Evolutionary conservation across 2,797 vertebrate genomes (phyloP), one percentile per base, ranked within the genome.

Genomic region (Ataeniobius toweri): DNA sequence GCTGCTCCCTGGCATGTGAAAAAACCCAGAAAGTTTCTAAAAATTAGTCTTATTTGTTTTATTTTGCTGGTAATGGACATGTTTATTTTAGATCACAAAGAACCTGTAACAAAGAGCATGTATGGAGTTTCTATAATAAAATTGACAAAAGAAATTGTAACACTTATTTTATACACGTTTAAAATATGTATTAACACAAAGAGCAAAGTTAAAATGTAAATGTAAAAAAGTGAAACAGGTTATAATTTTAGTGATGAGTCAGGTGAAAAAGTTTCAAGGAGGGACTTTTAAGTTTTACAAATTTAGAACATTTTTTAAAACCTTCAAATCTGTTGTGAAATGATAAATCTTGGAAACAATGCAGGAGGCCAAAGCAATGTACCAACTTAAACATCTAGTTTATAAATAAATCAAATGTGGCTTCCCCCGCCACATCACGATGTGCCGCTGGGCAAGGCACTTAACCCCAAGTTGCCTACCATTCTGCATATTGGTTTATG

Each of bases 1-100:
- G 92, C 92, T 86, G 80, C 90, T 85, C 76, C 88, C 85, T 89
- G 86, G 39, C 84, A 86, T 80, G 75, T 82, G 87, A 89, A 85
- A 85, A 81, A 6, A 83, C 46, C 31, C 67, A 71, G n/a, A 69
- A 77, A 53, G 20, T 44, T 74, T 22, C 71, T 61, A 0, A 73
- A 78, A 77, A 13, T 4, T 14, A 3, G 2, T 41, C 51, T 58
- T 77, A 36, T 36, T 36, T 36, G 36, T 39, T 26, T 59, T 5
- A 22, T 9, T 8, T 24, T 8, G 0, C 31, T 59, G 7, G 36
- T 3, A 26, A 56, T 16, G 20, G 39, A 36, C 20, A 4, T 46
- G 46, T 41, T 68, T 22, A 20, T 53, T 20, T 53, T 55, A 5
- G 4, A 3, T 51, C 18, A 1, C 14, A 51, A 48, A 4, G 18